These are phyloP conservation scores for Heteromurus nitidus DNA, from an alignment of 2,888 invertebrate genomes.

Conservation along the genomic window DNA sequence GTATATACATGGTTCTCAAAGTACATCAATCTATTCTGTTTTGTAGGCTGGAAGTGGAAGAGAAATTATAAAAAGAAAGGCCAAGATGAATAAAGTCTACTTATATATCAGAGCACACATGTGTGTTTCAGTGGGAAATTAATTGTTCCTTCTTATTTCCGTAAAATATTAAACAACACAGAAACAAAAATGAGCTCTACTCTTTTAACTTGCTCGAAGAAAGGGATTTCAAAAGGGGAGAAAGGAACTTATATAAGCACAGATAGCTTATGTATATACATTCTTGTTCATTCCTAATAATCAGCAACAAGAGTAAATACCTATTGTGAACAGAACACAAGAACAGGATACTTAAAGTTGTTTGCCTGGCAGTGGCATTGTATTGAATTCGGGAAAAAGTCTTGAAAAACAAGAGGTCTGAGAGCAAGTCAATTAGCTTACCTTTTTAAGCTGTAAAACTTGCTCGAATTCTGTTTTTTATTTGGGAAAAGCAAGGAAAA, in stretches of 20 bases:
- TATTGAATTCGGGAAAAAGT: slow-evolving; percentile 18
- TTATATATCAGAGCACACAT: background rate
- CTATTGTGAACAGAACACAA: background rate
- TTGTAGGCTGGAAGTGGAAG: background rate
- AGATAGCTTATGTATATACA: slow-evolving; percentile 29
- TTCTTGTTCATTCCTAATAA: slow-evolving; percentile 42
- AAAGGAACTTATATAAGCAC: slow-evolving; percentile 30
- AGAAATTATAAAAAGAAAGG: background rate
- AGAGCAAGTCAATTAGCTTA: slow-evolving; percentile 61
- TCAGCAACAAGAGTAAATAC: slow-evolving; percentile 14
- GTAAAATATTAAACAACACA: slow-evolving; percentile 58
- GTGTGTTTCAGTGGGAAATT: slow-evolving; percentile 47
- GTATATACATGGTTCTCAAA: background rate
- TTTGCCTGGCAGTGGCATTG: background rate
- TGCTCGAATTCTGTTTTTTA: slow-evolving; percentile 45
- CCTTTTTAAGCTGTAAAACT: slow-evolving; percentile 47
- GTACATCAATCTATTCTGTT: too few relatives aligned
- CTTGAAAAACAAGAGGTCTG: slow-evolving; percentile 49
- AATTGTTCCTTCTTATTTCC: slow-evolving; percentile 63
- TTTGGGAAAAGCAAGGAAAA: slow-evolving; percentile 5
- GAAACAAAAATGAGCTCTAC: slow-evolving; percentile 2
- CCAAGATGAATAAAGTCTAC: background rate
- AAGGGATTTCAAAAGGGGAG: slow-evolving; percentile 30
- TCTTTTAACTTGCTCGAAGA: background rate
- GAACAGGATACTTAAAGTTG: background rate